Percentiles rank a stretch among this genome's conserved stretches.
These are phyloP conservation scores for Limenitis camilla DNA, from an alignment of 2,888 invertebrate species.

Conservation along the genomic window DNA sequence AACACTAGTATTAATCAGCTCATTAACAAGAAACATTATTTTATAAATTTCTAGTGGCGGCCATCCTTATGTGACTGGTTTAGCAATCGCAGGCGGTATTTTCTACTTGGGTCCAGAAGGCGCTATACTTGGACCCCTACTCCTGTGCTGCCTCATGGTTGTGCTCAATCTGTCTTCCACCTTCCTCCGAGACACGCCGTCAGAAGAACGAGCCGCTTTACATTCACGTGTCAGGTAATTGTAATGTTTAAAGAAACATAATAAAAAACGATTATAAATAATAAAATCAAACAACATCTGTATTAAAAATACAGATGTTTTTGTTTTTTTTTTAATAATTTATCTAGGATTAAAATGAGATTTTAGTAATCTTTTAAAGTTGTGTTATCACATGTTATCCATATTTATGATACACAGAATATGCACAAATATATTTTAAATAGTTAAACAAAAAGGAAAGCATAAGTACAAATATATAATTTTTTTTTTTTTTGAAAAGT, in stretches of 20 bases:
- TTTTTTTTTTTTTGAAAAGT: neutral
- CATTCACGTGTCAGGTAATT: slow-evolving; percentile 70
- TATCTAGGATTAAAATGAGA: neutral
- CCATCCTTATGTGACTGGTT: slow-evolving; percentile 96
- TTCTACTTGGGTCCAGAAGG: slow-evolving; percentile 98
- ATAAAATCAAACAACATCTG: neutral
- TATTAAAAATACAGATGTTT: too few relatives aligned
- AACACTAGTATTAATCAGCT: too few relatives aligned
- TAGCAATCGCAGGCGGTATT: slow-evolving; percentile 98
- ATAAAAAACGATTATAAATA: neutral
- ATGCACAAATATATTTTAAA: neutral
- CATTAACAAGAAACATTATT: neutral
- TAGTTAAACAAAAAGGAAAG: neutral
- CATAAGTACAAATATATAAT: neutral
- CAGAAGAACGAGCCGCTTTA: slow-evolving; percentile 73
- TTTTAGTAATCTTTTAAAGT: too few relatives aligned
- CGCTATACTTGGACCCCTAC: slow-evolving; percentile 95
- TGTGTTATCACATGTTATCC: too few relatives aligned
- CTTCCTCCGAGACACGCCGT: slow-evolving; percentile 79
- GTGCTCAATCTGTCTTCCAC: slow-evolving; percentile 87
- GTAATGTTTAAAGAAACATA: neutral
- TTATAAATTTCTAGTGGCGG: slow-evolving; percentile 83
- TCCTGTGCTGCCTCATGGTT: slow-evolving; percentile 95
- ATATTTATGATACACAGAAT: too few relatives aligned
- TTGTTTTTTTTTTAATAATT: neutral